A percentile compares a stretch with the other conserved stretches of the same genome.
These are phyloP conservation scores for Eilema sororculum DNA, from an alignment of 2,888 invertebrate genomes.

Conservation along the genomic window DNA sequence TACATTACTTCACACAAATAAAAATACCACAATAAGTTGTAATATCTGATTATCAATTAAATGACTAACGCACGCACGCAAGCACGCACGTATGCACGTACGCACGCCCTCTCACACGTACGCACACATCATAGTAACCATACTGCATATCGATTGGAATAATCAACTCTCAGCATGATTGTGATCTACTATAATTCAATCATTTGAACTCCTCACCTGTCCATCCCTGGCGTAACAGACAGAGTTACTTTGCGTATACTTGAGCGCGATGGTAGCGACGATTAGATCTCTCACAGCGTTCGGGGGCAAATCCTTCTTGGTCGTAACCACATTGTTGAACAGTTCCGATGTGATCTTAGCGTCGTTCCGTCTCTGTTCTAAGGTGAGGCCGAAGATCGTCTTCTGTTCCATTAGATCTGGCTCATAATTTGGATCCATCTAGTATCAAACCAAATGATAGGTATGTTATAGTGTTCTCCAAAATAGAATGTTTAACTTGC, in stretches of 20 bases:
- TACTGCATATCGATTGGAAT: too few species aligned
- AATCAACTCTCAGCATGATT: not conserved
- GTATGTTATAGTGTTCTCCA: not conserved
- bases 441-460: not conserved
- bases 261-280: constrained; percentile 98
- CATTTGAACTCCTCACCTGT: constrained; percentile 85
- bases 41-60: too few species aligned
- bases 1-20: too few species aligned
- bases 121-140: too few species aligned
- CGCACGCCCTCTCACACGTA: too few species aligned
- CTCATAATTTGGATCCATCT: constrained; percentile 96
- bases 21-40: too few species aligned
- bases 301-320: constrained; percentile 89
- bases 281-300: constrained; percentile 95
- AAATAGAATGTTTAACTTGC: not conserved
- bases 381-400: constrained; percentile 76
- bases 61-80: too few species aligned
- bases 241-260: constrained; percentile 99
- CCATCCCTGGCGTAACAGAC: constrained; percentile 98
- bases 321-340: constrained; percentile 94
- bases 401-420: constrained; percentile 94
- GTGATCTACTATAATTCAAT: not conserved
- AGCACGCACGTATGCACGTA: too few species aligned
- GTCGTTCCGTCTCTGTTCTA: constrained; percentile 95
- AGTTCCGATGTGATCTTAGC: constrained; percentile 92